Evolutionary conservation across 2,888 invertebrate genomes (phyloP).

Genomic region (Sericinus montela): DNA sequence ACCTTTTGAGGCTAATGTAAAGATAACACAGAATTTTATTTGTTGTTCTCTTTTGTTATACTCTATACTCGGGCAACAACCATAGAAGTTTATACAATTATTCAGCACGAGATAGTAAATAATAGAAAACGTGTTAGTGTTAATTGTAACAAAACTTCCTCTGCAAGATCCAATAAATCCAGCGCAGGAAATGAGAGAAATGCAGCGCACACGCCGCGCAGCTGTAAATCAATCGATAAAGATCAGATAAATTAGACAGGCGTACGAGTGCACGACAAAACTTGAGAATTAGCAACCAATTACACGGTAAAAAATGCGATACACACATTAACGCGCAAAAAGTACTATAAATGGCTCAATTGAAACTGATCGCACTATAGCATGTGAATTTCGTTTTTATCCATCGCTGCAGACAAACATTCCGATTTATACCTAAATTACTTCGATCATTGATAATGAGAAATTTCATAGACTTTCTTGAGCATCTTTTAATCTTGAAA

Average conservation of each 20-base stretch:
- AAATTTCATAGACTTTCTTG: slow-evolving; percentile 4
- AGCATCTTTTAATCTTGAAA: background rate
- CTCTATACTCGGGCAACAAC: no score
- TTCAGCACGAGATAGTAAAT: slow-evolving; percentile 4
- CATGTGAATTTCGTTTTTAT: slow-evolving; percentile 48
- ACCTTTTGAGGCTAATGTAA: no score
- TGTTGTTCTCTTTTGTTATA: no score
- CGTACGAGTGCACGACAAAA: slow-evolving; percentile 36
- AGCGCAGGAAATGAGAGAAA: slow-evolving; percentile 27
- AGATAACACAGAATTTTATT: no score
- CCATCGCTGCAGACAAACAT: slow-evolving; percentile 4
- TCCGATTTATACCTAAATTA: background rate
- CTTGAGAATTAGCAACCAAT: slow-evolving; percentile 51
- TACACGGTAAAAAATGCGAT: slow-evolving; percentile 44
- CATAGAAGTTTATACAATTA: background rate
- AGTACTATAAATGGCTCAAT: slow-evolving; percentile 48
- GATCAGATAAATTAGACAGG: slow-evolving; percentile 36
- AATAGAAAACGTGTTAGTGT: slow-evolving; percentile 13
- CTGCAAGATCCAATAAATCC: slow-evolving; percentile 17
- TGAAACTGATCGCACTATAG: slow-evolving; percentile 46
- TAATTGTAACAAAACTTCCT: slow-evolving; percentile 15
- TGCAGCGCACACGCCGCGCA: slow-evolving; percentile 29
- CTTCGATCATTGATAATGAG: background rate
- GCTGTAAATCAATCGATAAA: slow-evolving; percentile 48
- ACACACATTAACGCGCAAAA: slow-evolving; percentile 42